Base-by-base conservation (phyloP, 2,797 vertebrate genomes). In the Cyclopterus lumpus region DNA sequence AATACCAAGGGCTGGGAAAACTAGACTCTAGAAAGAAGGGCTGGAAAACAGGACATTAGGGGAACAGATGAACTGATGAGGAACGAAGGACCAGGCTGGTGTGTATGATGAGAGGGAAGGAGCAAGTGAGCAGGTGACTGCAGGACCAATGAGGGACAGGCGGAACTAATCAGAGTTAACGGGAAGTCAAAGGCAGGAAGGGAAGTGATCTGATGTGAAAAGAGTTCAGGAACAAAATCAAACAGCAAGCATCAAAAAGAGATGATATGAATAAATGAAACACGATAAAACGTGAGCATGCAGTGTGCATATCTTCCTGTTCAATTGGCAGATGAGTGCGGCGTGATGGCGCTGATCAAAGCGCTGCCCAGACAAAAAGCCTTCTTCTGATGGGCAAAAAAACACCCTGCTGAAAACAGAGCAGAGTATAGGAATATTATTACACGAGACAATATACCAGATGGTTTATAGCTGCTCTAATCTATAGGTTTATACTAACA, bases 311-410 rank as follows among this genome's bases (percentile, higher is more conserved):
- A 22, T 54, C 51, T 60, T 22, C 26, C 3, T 44, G 49, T 38
- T 20, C 38, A 26, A 46, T 2, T 44, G 42, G 34, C 8, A 16
- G 36, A 38, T 2, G 15, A 69, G 65, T 53, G 58, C 24, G 4
- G 22, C n/a, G 28, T 36, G 40, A 46, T 64, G 26, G 53, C 18
- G 61, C 6, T 42, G 54, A 73, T 76, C n/a, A 64, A 62, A 75
- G 48, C 18, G 3, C 30, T 46, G 7, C 14, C 54, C 14, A 11
- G 42, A 40, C 38, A 40, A 63, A 68, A 48, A 44, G 1, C 9
- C 8, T 38, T 28, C 55, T n/a, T 3, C 3, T 58, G 58, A 60
- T 36, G 10, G 28, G 1, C 12, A 66, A 36, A 82, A 77, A 54
- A 63, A 26, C 62, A 42, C 8, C 38, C 2, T 26, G 18, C 4